A percentile compares a stretch with the other conserved stretches of the same genome.
Evolutionary conservation across 2,113 vertebrate species (phyloP).

Genomic region (Neolamprologus toae): DNA sequence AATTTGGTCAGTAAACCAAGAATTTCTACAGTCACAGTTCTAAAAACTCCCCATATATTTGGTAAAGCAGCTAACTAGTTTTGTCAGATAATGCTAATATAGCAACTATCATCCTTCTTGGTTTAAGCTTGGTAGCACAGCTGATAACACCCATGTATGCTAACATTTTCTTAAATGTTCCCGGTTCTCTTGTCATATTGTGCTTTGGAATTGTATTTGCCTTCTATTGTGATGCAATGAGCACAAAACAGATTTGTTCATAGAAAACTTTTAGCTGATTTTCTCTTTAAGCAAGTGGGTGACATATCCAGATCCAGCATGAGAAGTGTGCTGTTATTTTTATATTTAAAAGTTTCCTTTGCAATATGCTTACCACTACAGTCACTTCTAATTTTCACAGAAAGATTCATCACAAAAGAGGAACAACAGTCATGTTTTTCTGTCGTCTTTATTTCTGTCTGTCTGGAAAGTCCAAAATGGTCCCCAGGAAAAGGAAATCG

Average conservation of each 20-base stretch:
- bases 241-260: not conserved
- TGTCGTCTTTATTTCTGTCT: not conserved
- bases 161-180: not conserved
- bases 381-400: not conserved
- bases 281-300: not conserved
- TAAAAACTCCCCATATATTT: not conserved
- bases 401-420: not conserved
- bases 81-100: not conserved
- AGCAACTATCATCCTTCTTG: not conserved
- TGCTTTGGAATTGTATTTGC: not conserved
- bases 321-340: not conserved
- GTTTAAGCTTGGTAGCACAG: not conserved
- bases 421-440: not conserved
- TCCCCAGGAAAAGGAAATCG: not conserved
- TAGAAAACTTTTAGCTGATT: not conserved
- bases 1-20: not conserved
- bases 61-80: not conserved
- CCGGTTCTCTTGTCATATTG: not conserved
- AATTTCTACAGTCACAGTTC: not conserved
- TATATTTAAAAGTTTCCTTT: not conserved
- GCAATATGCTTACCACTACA: not conserved
- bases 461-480: not conserved
- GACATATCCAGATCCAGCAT: not conserved
- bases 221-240: not conserved
- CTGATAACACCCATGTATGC: not conserved